Base-by-base conservation (phyloP, 2,113 vertebrate genomes). In the Paralichthys olivaceus region DNA sequence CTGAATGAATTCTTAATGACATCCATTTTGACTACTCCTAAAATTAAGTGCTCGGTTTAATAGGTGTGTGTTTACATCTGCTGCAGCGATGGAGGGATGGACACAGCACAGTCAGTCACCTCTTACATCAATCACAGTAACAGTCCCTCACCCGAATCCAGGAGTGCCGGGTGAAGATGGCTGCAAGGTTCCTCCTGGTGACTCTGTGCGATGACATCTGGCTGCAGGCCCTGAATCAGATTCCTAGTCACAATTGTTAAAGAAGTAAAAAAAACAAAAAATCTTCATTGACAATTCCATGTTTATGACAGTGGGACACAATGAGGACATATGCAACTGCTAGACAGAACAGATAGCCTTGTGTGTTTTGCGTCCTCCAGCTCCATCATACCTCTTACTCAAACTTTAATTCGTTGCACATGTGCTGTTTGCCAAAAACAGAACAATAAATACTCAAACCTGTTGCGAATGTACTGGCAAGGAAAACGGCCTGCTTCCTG, bases 71-170 rank as follows among this genome's bases (percentile, higher is more conserved):
- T 56, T n/a, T 20, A 25, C 4, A 60, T 66, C 12, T 66, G 29
- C 47, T 25, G n/a, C 2, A 1, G 19, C 2, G 28, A 15, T 26
- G 51, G 25, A 70, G 4, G 7, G 75, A 34, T 26, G 13, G 40
- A 56, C 20, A 20, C 25, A 56, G 54, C 66, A 17, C 68, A 49
- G 7, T 53, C n/a, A 51, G 13, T 40, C 37, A 7, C 7, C 5
- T 45, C 32, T 17, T 5, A 25, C 4, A 58, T 56, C 17, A 54
- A 34, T 26, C 22, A 66, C 15, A 51, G 20, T 45, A 9, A 47
- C 55, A 20, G 26, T 20, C 12, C 69, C 88, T 91, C 65, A 94
- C 93, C 87, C 13, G 17, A 73, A 53, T 54, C 47, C 84, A 17
- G 56, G 68, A 74, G 75, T 47, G 29, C 54, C 14, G 47, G 82